Conservation (phyloP, 1,140 invertebrate genomes). For the Tetraneura akinire region DNA sequence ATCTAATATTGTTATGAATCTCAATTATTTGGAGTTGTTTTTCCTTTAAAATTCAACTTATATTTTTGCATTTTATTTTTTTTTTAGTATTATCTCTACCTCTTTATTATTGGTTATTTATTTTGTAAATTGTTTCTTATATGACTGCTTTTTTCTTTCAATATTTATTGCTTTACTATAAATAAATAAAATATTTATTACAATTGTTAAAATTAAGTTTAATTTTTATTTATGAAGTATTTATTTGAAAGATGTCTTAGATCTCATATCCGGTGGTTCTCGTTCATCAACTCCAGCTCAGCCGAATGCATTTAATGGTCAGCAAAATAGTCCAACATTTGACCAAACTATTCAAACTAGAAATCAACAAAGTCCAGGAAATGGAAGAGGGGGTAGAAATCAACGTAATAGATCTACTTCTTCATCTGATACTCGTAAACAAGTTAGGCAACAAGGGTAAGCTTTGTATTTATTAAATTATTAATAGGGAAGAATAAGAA, state of each 20-base stretch:
- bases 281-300: constrained; percentile 52
- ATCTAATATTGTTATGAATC: no score
- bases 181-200: no score
- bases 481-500: neutral
- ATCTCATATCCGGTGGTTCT: constrained; percentile 48
- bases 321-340: constrained; percentile 29
- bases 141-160: no score
- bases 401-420: constrained; percentile 39
- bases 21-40: no score
- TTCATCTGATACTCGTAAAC: constrained; percentile 46
- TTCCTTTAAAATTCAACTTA: no score
- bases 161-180: no score
- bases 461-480: neutral
- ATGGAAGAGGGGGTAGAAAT: constrained; percentile 25
- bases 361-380: constrained; percentile 39
- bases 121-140: no score
- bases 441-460: constrained; percentile 44
- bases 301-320: constrained; percentile 45
- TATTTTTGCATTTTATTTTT: no score
- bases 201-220: no score
- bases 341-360: constrained; percentile 33
- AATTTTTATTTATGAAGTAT: no score
- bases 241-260: constrained; percentile 40
- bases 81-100: no score
- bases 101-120: no score